Conservation (phyloP, 2,113 vertebrate species). For the Phyllostomus discolor region DNA sequence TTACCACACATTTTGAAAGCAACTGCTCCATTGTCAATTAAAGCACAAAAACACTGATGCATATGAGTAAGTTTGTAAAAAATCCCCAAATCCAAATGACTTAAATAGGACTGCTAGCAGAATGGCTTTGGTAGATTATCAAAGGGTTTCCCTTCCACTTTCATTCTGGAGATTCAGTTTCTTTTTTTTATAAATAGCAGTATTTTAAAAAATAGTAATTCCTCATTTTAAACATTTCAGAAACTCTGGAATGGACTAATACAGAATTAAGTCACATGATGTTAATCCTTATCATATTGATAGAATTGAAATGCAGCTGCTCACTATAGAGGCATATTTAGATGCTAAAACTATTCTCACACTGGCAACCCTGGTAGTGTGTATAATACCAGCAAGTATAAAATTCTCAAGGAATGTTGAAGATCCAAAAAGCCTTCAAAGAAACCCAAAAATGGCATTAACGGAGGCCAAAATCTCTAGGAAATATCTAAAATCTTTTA, state of each 20-base stretch:
- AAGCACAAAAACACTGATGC: background rate
- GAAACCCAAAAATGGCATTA: background rate
- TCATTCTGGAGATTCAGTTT: conserved; percentile 26
- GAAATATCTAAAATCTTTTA: background rate
- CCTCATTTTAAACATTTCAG: conserved; percentile 45
- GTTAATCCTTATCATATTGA: background rate
- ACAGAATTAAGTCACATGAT: background rate
- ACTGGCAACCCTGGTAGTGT: background rate
- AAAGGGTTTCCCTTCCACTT: conserved; percentile 46
- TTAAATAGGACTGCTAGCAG: background rate
- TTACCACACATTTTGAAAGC: conserved; percentile 1
- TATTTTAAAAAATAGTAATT: background rate
- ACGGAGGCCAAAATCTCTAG: background rate
- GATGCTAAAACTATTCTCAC: background rate
- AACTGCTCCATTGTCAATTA: conserved; percentile 19
- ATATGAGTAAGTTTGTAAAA: conserved; percentile 31
- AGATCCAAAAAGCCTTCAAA: background rate
- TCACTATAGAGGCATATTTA: background rate
- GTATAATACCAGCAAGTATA: background rate
- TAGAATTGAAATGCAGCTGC: background rate
- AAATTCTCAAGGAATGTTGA: background rate
- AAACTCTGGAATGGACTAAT: conserved; percentile 5
- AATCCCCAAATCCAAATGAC: conserved; percentile 14
- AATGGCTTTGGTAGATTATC: background rate
- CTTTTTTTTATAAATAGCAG: background rate